phyloP scores from a whole-genome alignment of 2,888 invertebrate genomes.

The Sphinx pinastri region DNA sequence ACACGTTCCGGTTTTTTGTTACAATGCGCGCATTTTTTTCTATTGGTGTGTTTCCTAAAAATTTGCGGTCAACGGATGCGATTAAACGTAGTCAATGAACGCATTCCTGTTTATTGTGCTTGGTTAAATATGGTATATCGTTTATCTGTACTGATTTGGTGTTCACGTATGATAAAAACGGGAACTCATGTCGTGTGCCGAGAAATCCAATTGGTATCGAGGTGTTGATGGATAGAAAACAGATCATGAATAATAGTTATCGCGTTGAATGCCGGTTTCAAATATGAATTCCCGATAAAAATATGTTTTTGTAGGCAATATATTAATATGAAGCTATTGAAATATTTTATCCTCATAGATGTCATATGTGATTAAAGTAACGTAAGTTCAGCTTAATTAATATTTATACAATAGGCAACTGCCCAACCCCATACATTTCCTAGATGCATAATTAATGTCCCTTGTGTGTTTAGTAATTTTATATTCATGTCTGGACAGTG shows the following conservation, averaged over 20 bases:
- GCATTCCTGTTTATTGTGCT: constrained; percentile 39
- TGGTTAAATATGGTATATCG: neutral
- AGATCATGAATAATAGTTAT: neutral
- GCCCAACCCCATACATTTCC: neutral
- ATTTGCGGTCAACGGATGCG: constrained; percentile 40
- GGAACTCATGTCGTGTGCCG: neutral
- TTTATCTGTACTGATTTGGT: neutral
- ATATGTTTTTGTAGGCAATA: no score
- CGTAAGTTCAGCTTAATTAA: neutral
- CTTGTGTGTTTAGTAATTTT: neutral
- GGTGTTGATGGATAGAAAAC: neutral
- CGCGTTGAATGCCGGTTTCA: neutral
- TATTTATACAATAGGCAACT: neutral
- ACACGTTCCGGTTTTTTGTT: constrained; percentile 19
- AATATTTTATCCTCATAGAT: neutral
- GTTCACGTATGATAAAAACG: neutral
- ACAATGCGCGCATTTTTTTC: constrained; percentile 50
- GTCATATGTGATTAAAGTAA: neutral
- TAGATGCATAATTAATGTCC: constrained; percentile 7
- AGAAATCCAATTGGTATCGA: constrained; percentile 18
- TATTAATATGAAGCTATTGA: neutral
- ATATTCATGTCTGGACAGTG: neutral
- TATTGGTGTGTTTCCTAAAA: constrained; percentile 52
- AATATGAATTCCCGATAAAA: neutral
- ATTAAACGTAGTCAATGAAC: constrained; percentile 39